Evolutionary conservation across 1,140 invertebrate genomes (phyloP).

Genomic region (Diploscapter pachys): DNA sequence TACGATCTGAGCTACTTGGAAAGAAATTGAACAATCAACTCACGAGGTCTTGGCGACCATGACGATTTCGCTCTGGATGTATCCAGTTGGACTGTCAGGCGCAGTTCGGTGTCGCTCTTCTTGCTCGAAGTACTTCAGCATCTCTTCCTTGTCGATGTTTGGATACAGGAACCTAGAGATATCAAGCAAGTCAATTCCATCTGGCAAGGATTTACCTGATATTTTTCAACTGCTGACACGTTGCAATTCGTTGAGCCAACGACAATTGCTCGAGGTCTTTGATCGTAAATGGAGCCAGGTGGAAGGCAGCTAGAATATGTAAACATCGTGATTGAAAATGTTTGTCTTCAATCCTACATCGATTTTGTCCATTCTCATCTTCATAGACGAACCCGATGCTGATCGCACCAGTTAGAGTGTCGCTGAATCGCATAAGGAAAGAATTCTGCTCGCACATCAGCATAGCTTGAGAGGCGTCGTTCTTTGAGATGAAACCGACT

Average conservation of each 20-base stretch:
- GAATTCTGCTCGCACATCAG: slow-evolving; percentile 39
- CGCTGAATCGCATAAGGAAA: slow-evolving; percentile 55
- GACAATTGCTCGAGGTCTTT: slow-evolving; percentile 58
- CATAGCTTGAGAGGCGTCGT: slow-evolving; percentile 54
- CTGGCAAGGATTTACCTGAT: slow-evolving; percentile 40
- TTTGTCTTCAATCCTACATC: too few species aligned
- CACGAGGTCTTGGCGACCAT: slow-evolving; percentile 56
- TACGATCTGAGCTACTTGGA: background rate
- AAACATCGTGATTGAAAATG: background rate
- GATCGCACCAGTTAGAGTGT: slow-evolving; percentile 58
- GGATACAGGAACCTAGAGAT: slow-evolving; percentile 45
- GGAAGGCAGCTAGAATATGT: slow-evolving; percentile 51
- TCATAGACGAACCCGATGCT: slow-evolving; percentile 58
- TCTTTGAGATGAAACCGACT: slow-evolving; percentile 56
- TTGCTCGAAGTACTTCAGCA: slow-evolving; percentile 51
- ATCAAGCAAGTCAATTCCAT: background rate
- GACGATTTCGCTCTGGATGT: slow-evolving; percentile 58
- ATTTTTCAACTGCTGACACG: slow-evolving; percentile 55
- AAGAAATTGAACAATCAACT: slow-evolving; percentile 23
- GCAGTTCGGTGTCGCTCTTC: slow-evolving; percentile 52
- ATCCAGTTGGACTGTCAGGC: slow-evolving; percentile 46
- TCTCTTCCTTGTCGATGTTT: slow-evolving; percentile 58
- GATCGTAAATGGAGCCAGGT: slow-evolving; percentile 57
- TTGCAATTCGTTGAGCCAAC: slow-evolving; percentile 52
- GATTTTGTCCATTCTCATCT: slow-evolving; percentile 51